Conservation (phyloP, 2,797 vertebrate genomes). For the Gallinago nigripennis region DNA sequence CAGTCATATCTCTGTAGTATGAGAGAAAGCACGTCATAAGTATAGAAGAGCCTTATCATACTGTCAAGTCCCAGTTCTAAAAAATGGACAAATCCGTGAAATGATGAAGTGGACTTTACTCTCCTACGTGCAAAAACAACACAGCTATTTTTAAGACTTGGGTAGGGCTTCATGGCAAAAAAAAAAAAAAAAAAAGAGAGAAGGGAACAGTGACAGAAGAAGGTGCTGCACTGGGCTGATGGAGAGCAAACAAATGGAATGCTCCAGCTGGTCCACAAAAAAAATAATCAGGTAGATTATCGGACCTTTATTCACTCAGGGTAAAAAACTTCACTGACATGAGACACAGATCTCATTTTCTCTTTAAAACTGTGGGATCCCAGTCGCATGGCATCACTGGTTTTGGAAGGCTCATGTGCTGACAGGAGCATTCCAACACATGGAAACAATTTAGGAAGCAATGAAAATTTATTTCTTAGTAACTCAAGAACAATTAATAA, state of each 20-base stretch:
- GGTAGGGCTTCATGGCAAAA: not conserved
- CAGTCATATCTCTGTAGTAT: slow-evolving; percentile 94
- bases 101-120: not conserved
- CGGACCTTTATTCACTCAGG: not conserved
- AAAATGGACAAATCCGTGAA: not conserved
- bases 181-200: not conserved
- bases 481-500: not conserved
- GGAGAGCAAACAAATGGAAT: not conserved
- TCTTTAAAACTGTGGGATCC: not conserved
- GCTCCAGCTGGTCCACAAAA: not conserved
- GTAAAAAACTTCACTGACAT: not conserved
- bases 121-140: not conserved
- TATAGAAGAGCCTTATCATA: not conserved
- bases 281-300: not conserved
- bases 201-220: not conserved
- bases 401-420: not conserved
- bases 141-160: not conserved
- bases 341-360: not conserved
- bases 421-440: not conserved
- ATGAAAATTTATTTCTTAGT: not conserved
- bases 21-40: slow-evolving; percentile 54
- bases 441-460: not conserved
- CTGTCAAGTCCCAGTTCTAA: not conserved
- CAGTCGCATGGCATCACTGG: not conserved
- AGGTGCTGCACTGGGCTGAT: not conserved